Evolutionary conservation across 92 coral and sea anemone genomes (phyloP).

Genomic region (Blastomussa wellsi): DNA sequence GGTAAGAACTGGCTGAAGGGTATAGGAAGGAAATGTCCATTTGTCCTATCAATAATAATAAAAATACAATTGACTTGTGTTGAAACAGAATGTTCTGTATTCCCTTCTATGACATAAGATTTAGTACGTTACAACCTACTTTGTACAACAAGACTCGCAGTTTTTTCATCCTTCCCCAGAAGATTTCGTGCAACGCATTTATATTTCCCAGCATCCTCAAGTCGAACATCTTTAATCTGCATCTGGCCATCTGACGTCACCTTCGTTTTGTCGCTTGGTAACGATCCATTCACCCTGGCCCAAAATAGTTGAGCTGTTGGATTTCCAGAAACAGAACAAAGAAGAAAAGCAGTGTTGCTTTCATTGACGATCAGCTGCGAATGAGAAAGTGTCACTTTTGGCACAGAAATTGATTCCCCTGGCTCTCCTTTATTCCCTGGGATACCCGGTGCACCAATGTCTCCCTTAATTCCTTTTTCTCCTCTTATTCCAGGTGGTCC

Average conservation of each 20-base stretch:
- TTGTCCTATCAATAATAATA: too few relatives aligned
- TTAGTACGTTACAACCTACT: slow-evolving; percentile 16
- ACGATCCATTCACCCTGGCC: slow-evolving; percentile 2
- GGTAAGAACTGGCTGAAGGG: too few relatives aligned
- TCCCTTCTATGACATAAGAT: too few relatives aligned
- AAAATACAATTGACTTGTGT: too few relatives aligned
- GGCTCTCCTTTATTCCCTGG: slow-evolving; percentile 16
- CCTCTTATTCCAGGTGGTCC: slow-evolving; percentile 15
- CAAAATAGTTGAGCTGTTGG: slow-evolving; percentile 2
- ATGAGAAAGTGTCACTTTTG: slow-evolving; percentile 12
- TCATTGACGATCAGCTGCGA: slow-evolving; percentile 5
- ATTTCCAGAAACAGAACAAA: slow-evolving; percentile 25
- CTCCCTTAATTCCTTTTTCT: slow-evolving; percentile 19
- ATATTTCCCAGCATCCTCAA: slow-evolving; percentile 15
- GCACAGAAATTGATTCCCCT: slow-evolving; percentile 15
- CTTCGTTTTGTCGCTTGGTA: slow-evolving; percentile 9
- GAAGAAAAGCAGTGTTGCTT: slow-evolving; percentile 8
- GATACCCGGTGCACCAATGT: slow-evolving; percentile 8
- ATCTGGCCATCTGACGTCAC: slow-evolving; percentile 4
- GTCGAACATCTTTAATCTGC: background rate
- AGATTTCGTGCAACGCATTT: slow-evolving; percentile 15
- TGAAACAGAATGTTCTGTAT: too few relatives aligned
- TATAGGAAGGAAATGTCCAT: too few relatives aligned
- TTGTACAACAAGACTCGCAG: background rate
- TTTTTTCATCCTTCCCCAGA: slow-evolving; percentile 4